phyloP scores from a whole-genome alignment of 2,113 vertebrate genomes.

The Calyptomena viridis region DNA sequence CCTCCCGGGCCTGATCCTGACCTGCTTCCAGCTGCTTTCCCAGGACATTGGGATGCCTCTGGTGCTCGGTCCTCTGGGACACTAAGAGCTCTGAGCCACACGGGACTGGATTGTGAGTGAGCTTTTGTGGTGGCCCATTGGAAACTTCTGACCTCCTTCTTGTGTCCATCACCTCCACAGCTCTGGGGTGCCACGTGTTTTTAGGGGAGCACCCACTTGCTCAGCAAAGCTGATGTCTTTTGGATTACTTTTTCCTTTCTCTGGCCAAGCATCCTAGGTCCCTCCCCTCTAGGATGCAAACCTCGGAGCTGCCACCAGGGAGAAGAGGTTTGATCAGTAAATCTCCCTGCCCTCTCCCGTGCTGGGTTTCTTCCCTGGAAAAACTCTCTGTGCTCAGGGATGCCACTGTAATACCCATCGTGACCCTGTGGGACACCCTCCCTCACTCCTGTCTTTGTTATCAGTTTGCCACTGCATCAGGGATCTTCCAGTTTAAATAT shows the following conservation, averaged over 20 bases:
- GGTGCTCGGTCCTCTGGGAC: fast-evolving
- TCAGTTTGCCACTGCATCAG: not conserved
- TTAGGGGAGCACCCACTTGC: not conserved
- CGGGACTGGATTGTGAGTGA: not conserved
- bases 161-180: fast-evolving
- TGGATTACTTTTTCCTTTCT: not conserved
- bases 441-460: not conserved
- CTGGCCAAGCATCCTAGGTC: not conserved
- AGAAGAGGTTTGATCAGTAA: not conserved
- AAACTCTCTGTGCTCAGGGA: not conserved
- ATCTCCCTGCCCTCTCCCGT: fast-evolving
- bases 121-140: not conserved
- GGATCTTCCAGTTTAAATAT: not conserved
- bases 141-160: not conserved
- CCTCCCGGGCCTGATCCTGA: not conserved
- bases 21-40: not conserved
- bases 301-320: not conserved
- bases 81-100: not conserved
- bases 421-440: fast-evolving
- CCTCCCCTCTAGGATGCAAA: not conserved
- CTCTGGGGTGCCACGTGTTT: fast-evolving
- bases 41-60: not conserved
- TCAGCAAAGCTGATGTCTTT: not conserved
- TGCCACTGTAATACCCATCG: fast-evolving
- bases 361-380: not conserved